Percentiles rank a stretch among this genome's conserved stretches.
phyloP scores from a whole-genome alignment of 2,113 vertebrate genomes.

The Danionella cerebrum region DNA sequence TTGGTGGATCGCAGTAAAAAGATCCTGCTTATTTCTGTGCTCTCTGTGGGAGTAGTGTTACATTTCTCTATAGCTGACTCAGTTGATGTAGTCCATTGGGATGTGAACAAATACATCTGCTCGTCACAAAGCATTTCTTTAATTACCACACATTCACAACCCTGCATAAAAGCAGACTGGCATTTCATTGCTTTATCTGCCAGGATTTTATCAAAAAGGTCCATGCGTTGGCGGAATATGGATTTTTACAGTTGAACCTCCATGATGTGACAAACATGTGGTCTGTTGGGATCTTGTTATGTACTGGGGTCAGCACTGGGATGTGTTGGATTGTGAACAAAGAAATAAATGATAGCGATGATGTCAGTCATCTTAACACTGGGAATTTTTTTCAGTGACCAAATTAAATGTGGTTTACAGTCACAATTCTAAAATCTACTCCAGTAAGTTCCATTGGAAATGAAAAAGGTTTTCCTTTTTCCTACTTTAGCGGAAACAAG shows the following conservation, averaged over 20 bases:
- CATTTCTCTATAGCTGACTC: not conserved
- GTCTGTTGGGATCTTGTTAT: conserved; percentile 14
- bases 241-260: conserved; percentile 6
- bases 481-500: too few relatives aligned
- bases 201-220: not conserved
- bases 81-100: not conserved
- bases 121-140: not conserved
- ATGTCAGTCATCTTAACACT: conserved; percentile 28
- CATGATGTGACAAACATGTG: conserved; percentile 21
- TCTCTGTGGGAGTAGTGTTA: not conserved
- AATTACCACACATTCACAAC: not conserved
- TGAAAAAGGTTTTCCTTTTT: too few relatives aligned
- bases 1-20: too few relatives aligned
- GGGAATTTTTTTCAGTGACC: too few relatives aligned
- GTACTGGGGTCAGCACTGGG: conserved; percentile 4
- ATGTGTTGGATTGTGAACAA: not conserved
- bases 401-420: too few relatives aligned
- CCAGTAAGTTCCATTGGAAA: too few relatives aligned
- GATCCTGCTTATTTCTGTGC: not conserved
- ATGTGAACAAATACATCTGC: conserved; percentile 19
- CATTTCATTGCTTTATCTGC: not conserved
- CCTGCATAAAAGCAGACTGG: not conserved
- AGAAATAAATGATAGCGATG: conserved; percentile 11
- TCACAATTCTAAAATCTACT: too few relatives aligned
- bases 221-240: not conserved